Evolutionary conservation across 2,797 vertebrate genomes (phyloP).

Genomic region (Trachops cirrhosus): DNA sequence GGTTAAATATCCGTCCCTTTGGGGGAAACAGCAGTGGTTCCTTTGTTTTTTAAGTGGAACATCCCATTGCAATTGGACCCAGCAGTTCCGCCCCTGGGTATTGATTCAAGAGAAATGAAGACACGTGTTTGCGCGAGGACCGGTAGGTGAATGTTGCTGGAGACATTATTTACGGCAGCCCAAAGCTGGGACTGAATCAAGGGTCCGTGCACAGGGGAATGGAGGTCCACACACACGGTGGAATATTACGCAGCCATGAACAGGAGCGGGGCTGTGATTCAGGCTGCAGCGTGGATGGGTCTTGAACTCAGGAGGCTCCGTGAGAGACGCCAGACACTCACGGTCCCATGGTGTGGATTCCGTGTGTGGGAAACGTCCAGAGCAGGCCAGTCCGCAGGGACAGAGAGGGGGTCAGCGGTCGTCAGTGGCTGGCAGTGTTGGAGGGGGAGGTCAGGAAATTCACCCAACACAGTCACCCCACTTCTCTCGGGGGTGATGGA

Average conservation of each 20-base stretch:
- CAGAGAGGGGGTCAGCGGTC: background rate
- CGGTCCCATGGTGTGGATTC: fast-evolving
- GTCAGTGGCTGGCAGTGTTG: fast-evolving
- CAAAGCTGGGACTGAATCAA: fast-evolving
- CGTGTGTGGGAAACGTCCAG: fast-evolving
- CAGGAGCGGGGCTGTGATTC: fast-evolving
- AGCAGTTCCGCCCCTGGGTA: too few species aligned
- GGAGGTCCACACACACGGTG: fast-evolving
- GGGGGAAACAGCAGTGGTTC: too few species aligned
- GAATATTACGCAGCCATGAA: fast-evolving
- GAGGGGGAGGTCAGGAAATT: background rate
- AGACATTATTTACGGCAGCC: fast-evolving
- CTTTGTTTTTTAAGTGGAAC: background rate
- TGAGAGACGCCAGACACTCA: background rate
- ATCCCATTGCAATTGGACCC: fast-evolving
- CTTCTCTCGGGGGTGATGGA: background rate
- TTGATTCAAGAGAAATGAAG: background rate
- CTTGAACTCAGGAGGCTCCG: background rate
- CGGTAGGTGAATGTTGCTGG: fast-evolving
- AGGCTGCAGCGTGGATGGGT: fast-evolving
- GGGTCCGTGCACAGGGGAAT: fast-evolving
- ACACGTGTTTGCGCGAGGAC: fast-evolving
- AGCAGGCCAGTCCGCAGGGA: background rate
- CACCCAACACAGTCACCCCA: fast-evolving
- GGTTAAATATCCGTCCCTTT: background rate